Evolutionary conservation across 2,797 vertebrate species (phyloP).

Genomic region (Iguana delicatissima): DNA sequence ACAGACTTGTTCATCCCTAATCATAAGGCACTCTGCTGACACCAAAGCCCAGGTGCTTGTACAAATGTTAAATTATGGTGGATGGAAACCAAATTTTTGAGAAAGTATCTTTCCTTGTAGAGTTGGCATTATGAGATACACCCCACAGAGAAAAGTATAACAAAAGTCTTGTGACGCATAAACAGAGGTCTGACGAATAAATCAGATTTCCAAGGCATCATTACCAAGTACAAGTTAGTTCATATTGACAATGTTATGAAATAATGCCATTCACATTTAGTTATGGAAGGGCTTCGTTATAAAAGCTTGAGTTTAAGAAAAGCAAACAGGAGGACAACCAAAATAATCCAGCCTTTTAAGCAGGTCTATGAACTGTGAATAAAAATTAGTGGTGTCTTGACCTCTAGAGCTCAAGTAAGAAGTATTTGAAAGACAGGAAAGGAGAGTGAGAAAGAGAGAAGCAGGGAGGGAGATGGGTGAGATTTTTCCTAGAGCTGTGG

Average conservation of each 20-base stretch:
- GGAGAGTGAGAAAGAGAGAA: not conserved
- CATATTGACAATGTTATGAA: not conserved
- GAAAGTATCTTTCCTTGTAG: slow-evolving; percentile 20
- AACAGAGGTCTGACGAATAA: slow-evolving; percentile 12
- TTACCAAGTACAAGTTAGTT: not conserved
- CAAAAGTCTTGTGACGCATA: slow-evolving; percentile 6
- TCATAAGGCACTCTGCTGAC: not conserved
- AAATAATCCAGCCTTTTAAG: slow-evolving; percentile 15
- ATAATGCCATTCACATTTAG: not conserved
- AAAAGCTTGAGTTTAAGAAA: not conserved
- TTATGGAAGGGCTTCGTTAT: not conserved
- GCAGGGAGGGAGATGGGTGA: not conserved
- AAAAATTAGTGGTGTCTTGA: not conserved
- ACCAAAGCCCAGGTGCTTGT: not conserved
- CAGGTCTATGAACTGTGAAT: not conserved
- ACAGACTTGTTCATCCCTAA: not conserved
- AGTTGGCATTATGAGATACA: not conserved
- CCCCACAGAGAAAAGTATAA: not conserved
- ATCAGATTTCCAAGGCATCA: slow-evolving; percentile 15
- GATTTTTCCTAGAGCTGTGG: not conserved
- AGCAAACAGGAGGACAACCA: slow-evolving; percentile 2
- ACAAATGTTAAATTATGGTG: not conserved
- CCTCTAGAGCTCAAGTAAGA: not conserved
- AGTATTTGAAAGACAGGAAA: not conserved
- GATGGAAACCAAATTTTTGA: not conserved